Evolutionary conservation across 2,888 invertebrate genomes (phyloP).

Genomic region (Latrodectus hesperus): DNA sequence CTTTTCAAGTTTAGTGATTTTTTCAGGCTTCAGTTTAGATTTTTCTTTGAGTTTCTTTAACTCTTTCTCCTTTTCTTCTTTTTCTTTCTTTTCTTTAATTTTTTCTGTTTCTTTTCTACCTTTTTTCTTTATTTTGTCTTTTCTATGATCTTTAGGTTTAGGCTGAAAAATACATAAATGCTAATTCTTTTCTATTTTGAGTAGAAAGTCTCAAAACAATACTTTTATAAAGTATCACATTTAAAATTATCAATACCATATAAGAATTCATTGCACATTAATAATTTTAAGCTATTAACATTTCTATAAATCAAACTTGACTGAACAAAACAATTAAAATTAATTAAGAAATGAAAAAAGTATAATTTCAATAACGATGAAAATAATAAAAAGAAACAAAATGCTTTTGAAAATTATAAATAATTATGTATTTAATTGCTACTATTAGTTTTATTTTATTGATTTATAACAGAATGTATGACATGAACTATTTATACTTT

Average conservation of each 20-base stretch:
- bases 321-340: neutral
- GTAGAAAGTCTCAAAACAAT: no score
- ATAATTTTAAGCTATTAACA: neutral
- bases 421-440: neutral
- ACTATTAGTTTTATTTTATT: neutral
- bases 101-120: slow-evolving; percentile 55
- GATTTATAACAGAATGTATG: neutral
- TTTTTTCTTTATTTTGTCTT: slow-evolving; percentile 59
- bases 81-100: slow-evolving; percentile 44
- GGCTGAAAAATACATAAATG: slow-evolving; percentile 9
- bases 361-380: neutral
- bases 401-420: neutral
- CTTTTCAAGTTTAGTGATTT: slow-evolving; percentile 64
- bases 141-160: slow-evolving; percentile 59
- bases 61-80: slow-evolving; percentile 39
- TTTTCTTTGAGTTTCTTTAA: slow-evolving; percentile 61
- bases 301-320: neutral
- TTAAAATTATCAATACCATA: neutral
- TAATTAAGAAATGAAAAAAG: neutral
- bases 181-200: neutral
- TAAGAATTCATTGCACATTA: neutral
- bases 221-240: no score
- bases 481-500: neutral
- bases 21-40: slow-evolving; percentile 59
- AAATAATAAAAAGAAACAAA: neutral